phyloP scores from a whole-genome alignment of 2,797 vertebrate species.

The Limosa lapponica region DNA sequence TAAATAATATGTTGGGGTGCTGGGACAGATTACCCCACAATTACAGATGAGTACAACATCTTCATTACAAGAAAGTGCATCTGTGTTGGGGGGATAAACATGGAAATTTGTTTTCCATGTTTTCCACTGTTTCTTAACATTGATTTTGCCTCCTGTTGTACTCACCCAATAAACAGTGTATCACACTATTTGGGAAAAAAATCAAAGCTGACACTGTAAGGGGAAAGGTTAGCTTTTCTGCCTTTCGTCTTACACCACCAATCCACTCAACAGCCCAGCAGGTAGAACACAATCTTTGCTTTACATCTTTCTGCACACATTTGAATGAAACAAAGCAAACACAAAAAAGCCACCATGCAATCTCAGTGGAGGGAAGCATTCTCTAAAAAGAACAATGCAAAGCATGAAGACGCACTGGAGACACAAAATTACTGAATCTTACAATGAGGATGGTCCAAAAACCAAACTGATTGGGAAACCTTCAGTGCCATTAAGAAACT shows the following conservation, averaged over 20 bases:
- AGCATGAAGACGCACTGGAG: accelerated
- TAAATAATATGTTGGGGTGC: accelerated
- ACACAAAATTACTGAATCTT: neutral
- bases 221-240: neutral
- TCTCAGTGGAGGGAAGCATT: neutral
- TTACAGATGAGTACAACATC: neutral
- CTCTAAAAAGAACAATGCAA: neutral
- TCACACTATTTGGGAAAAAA: neutral
- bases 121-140: neutral
- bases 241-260: neutral
- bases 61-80: neutral
- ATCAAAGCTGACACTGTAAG: neutral
- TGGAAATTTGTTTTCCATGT: neutral
- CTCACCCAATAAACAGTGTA: neutral
- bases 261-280: neutral
- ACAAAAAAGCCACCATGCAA: neutral
- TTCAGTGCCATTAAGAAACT: neutral
- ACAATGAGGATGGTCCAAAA: neutral
- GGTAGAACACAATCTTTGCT: neutral
- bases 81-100: neutral
- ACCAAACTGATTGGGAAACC: accelerated
- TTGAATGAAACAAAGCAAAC: neutral
- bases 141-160: neutral
- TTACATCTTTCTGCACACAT: neutral
- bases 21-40: neutral